Percentiles rank a stretch among this genome's conserved stretches.
These are phyloP conservation scores for Sinocyclocheilus anshuiensis DNA, from an alignment of 2,113 vertebrate species.

Conservation along the genomic window DNA sequence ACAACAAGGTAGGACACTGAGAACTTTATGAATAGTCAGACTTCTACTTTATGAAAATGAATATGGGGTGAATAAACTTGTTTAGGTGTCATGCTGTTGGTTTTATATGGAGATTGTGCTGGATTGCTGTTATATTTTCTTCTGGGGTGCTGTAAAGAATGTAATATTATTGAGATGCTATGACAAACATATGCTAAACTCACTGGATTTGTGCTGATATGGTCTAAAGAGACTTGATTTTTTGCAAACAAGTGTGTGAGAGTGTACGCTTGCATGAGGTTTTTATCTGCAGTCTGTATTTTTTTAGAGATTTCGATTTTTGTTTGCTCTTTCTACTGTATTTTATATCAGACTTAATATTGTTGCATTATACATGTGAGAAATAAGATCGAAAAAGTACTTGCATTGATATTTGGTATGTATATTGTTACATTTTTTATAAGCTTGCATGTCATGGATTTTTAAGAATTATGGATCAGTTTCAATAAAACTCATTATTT, in stretches of 20 bases:
- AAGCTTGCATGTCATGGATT: background rate
- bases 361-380: constrained; percentile 43
- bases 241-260: background rate
- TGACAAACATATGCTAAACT: constrained; percentile 7
- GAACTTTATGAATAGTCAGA: constrained; percentile 23
- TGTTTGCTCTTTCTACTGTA: background rate
- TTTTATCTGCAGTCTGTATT: background rate
- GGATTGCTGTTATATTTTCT: background rate
- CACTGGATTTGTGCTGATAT: background rate
- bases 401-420: background rate
- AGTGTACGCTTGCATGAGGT: background rate
- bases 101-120: background rate
- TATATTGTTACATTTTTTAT: background rate
- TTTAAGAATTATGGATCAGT: background rate
- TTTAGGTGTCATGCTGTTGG: constrained; percentile 3
- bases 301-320: background rate
- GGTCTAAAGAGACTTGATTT: background rate
- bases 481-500: constrained; percentile 18
- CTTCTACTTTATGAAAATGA: background rate
- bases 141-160: background rate
- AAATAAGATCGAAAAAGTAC: constrained; percentile 1
- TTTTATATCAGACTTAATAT: constrained; percentile 11
- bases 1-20: constrained; percentile 71
- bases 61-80: background rate
- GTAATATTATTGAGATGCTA: background rate